Base-by-base conservation (phyloP, 2,797 vertebrate species). In the Sciurus vulgaris region DNA sequence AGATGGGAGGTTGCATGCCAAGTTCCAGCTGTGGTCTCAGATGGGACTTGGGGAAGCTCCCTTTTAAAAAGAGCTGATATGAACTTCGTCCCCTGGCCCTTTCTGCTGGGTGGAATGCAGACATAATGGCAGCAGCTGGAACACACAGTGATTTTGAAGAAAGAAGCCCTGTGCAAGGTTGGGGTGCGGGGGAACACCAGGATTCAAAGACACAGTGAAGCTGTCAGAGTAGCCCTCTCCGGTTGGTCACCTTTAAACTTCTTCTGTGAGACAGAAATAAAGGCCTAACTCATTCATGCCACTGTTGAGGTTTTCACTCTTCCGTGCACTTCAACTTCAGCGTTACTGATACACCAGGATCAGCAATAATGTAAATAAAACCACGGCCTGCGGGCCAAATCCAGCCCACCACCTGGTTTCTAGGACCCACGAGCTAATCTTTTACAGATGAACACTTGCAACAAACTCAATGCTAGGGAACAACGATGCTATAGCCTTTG, bases 361-460 rank as follows among this genome's bases (percentile, higher is more conserved):
- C n/a, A 51, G 59, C 33, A 44, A 84, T 20, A 44, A 89, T 33
- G 49, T 33, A 78, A 96, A 73, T 56, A 78, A 47, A 91, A 49
- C 69, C 14, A 28, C 9, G 11, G n/a, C 38, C 33, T 44, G 3
- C 6, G 30, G 38, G 76, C 18, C 56, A 78, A 41, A 78, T 44
- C 56, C 12, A 74, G 83, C 30, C 74, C 20, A 12, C 41, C n/a
- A 51, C 54, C 76, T 59, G 22, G 49, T 79, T 76, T 7, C 15
- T 26, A 49, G 35, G 82, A 11, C 30, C 63, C 18, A 41, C 13
- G 30, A 88, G 24, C 28, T 11, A 33, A 90, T 69, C 93, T 97
- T 91, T 91, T 86, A 94, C 30, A 93, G 47, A 81, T n/a, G 35
- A 82, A 86, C 13, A 61, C 59, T 89, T 94, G 33, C 59, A 78